phyloP scores from a whole-genome alignment of 2,888 invertebrate species.

The Sarcophaga caerulescens region DNA sequence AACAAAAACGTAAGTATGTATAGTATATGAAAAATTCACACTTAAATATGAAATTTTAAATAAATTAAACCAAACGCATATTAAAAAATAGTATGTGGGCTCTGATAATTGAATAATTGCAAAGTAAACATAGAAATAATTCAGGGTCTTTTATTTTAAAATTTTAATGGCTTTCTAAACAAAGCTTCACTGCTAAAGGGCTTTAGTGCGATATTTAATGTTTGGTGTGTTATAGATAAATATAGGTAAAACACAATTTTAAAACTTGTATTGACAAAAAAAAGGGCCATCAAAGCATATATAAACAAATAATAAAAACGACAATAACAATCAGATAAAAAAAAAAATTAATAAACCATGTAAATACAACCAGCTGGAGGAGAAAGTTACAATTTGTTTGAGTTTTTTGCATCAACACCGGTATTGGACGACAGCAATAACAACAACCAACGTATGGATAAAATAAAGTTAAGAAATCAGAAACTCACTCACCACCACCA shows the following conservation, averaged over 20 bases:
- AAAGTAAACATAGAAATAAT: constrained; percentile 29
- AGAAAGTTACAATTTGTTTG: constrained; percentile 51
- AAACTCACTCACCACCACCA: constrained; percentile 39
- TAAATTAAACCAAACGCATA: background rate
- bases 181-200: background rate
- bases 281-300: background rate
- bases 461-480: constrained; percentile 31
- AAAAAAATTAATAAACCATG: constrained; percentile 8
- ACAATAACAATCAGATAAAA: constrained; percentile 18
- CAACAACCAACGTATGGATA: constrained; percentile 30
- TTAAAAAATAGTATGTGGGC: constrained; percentile 27
- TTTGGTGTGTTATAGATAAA: too few relatives aligned
- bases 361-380: constrained; percentile 59
- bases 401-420: constrained; percentile 58
- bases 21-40: background rate
- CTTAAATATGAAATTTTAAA: background rate
- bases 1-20: background rate
- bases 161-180: background rate
- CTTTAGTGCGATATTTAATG: too few relatives aligned
- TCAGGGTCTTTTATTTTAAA: constrained; percentile 27
- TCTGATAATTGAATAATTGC: constrained; percentile 10
- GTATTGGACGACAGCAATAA: constrained; percentile 36
- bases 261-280: background rate
- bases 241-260: background rate
- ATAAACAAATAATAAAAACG: constrained; percentile 22